Base-by-base conservation (phyloP, 92 coral and sea anemone species). In the Epizoanthus fatuus region DNA sequence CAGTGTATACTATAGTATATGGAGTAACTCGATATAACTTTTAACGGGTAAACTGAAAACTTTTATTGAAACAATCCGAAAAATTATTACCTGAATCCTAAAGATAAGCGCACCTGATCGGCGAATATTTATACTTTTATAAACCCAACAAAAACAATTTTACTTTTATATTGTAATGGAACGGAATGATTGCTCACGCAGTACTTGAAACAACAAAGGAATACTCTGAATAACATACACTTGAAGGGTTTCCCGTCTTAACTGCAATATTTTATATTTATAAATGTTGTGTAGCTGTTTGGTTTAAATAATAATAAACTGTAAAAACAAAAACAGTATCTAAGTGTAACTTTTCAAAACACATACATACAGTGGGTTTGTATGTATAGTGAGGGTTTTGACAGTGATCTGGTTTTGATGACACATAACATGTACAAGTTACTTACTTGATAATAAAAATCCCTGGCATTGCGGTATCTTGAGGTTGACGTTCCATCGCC, bases 361-460 rank as follows among this genome's bases (percentile, higher is more conserved):
- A 32, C 1, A 12, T 4, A 49, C 53, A 1, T 4, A 49, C 53
- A 1, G 13, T 10, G 53, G 11, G 13, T 49, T 49, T 49, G 14
- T 10, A 49, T 8, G 53, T 49, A 12, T 12, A 49, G 53, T 49
- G 53, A 49, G 12, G 11, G 53, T 49, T 49, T 49, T 3, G 35
- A 16, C 54, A 44, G 35, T 25, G 56, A 29, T 16, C 42, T 14
- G 9, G 55, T 56, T 42, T 4, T 13, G 9, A 32, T 51, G 38
- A 60, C 57, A 44, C 60, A 6, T 13, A 39, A 63, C 37, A 35
- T 14, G n/a, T n/a, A 37, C 62, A 76, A 57, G 17, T 49, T 25
- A 74, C 88, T 80, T 81, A 95, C 99, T 94, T 97, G 98, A 6
- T 91, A 86, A 58, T 93, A 95, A 88, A 97, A 97, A 38, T 95